These are phyloP conservation scores for Idris sp. DNA, from an alignment of 1,140 invertebrate species.

Conservation along the genomic window DNA sequence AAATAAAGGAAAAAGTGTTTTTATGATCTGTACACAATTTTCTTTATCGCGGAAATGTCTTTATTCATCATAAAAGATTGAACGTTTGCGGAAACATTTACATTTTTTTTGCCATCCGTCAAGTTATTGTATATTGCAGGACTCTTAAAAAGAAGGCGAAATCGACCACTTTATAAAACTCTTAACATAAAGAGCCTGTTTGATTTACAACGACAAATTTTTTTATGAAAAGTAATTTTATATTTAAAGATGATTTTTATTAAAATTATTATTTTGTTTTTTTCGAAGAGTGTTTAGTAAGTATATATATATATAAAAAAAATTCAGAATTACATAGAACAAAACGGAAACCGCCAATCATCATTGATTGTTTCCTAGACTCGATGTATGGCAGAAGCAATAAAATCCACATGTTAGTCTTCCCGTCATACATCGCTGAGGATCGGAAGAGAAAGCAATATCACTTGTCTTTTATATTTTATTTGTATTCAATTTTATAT, in stretches of 20 bases:
- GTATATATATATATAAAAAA: no score
- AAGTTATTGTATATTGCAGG: slow-evolving; percentile 14
- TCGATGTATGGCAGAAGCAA: slow-evolving; percentile 12
- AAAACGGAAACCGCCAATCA: slow-evolving; percentile 18
- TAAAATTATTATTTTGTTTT: no score
- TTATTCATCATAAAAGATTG: slow-evolving; percentile 45
- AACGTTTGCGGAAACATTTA: slow-evolving; percentile 30
- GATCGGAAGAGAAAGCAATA: slow-evolving; percentile 3
- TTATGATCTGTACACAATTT: no score
- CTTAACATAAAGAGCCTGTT: no score
- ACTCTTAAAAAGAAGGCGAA: slow-evolving; percentile 12
- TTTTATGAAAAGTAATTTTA: no score
- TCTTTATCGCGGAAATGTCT: slow-evolving; percentile 47
- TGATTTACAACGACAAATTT: no score
- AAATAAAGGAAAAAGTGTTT: no score
- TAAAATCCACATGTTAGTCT: slow-evolving; percentile 13
- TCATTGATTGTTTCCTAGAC: slow-evolving; percentile 21
- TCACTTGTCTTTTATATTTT: slow-evolving; percentile 5
- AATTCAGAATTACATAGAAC: no score
- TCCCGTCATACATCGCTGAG: slow-evolving; percentile 28
- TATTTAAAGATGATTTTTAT: no score
- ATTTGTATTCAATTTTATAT: no score
- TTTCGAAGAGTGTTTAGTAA: no score
- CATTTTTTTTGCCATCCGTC: slow-evolving; percentile 24
- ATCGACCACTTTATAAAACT: no score